These are phyloP conservation scores for Sebastes itinus DNA, from an alignment of 2,797 vertebrate genomes.

Conservation along the genomic window DNA sequence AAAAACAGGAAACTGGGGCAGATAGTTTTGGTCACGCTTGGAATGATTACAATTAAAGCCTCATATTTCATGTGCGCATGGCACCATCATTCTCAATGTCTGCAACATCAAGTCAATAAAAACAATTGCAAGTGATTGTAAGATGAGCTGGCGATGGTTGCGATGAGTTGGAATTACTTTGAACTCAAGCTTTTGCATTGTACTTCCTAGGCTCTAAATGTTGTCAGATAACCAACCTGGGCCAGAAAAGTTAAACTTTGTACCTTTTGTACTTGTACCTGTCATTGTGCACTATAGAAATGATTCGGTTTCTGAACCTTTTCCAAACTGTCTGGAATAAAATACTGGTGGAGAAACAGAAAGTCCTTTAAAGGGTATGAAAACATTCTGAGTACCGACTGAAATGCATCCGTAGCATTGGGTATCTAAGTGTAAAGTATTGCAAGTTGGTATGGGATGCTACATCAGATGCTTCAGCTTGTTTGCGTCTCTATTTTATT, in stretches of 20 bases:
- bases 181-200: neutral
- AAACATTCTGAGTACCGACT: neutral
- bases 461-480: neutral
- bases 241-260: neutral
- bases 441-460: no score
- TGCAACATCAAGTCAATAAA: conserved; percentile 46
- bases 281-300: neutral
- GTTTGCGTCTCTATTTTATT: neutral
- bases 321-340: neutral
- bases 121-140: conserved; percentile 31
- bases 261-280: neutral
- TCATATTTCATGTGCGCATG: conserved; percentile 20
- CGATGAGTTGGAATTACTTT: conserved; percentile 34
- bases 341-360: neutral
- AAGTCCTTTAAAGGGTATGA: neutral
- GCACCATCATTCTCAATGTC: conserved; percentile 44
- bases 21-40: neutral
- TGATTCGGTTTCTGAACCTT: neutral
- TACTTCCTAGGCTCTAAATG: neutral
- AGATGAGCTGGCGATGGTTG: conserved; percentile 18
- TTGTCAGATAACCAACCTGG: neutral
- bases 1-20: neutral
- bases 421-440: neutral
- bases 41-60: conserved; percentile 22
- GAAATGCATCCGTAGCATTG: neutral